These are phyloP conservation scores for Remorina albescens DNA, from an alignment of 2,797 vertebrate species.

Conservation along the genomic window DNA sequence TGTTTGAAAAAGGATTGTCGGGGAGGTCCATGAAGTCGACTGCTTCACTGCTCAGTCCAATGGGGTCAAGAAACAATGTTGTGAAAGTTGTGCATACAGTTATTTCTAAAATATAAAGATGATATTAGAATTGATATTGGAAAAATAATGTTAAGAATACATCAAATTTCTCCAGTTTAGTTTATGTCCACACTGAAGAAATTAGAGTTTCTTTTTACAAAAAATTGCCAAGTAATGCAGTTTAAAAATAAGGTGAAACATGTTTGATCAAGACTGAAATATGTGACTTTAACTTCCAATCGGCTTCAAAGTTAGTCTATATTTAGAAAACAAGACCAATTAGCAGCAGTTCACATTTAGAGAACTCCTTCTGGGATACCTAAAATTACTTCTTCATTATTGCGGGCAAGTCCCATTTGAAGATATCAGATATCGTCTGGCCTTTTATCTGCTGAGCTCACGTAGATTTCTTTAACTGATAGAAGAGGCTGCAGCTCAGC, in stretches of 20 bases:
- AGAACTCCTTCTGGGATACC: neutral
- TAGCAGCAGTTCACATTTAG: neutral
- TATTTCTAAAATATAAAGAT: slow-evolving; percentile 4
- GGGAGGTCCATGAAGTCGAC: neutral
- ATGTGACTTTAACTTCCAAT: neutral
- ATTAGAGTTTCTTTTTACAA: neutral
- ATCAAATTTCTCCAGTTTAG: neutral
- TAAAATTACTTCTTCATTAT: neutral
- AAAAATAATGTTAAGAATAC: neutral
- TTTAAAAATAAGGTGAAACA: slow-evolving; percentile 22
- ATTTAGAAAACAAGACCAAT: neutral
- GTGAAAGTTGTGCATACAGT: neutral
- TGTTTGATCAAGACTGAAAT: neutral
- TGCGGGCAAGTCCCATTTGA: neutral
- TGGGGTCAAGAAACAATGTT: neutral
- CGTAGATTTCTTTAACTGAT: too few relatives aligned
- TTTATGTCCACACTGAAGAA: slow-evolving; percentile 1
- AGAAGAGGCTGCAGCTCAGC: neutral
- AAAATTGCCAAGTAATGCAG: neutral
- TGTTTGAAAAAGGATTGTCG: neutral
- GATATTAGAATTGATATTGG: neutral
- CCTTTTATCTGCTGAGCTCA: neutral
- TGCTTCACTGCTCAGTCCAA: neutral
- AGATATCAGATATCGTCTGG: too few relatives aligned
- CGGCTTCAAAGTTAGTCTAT: neutral